These are phyloP conservation scores for Bursaphelenchus mucronatus DNA, from an alignment of 1,140 invertebrate species.

Conservation along the genomic window DNA sequence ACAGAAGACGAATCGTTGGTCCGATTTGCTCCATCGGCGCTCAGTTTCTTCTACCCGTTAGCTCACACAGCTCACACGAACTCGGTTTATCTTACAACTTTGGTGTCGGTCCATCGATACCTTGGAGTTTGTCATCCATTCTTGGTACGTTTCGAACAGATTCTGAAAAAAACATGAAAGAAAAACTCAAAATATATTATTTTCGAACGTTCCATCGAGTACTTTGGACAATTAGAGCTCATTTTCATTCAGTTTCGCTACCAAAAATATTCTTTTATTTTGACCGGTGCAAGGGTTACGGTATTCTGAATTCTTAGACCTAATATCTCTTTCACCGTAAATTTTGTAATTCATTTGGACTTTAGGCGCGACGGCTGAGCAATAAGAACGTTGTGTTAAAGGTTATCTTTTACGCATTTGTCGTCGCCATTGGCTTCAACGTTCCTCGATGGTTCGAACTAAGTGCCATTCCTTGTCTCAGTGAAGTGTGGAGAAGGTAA, in stretches of 20 bases:
- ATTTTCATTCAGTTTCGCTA: too few species aligned
- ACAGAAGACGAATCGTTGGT: conserved; percentile 4
- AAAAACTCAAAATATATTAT: not conserved
- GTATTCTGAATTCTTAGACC: not conserved
- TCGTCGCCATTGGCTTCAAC: conserved; percentile 17
- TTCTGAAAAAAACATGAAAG: conserved; percentile 11
- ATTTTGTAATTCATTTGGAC: not conserved
- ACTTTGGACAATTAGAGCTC: too few species aligned
- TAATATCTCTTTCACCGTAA: not conserved
- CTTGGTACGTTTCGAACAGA: conserved; percentile 28
- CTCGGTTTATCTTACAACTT: conserved; percentile 36
- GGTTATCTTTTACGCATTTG: not conserved
- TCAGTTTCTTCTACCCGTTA: conserved; percentile 23
- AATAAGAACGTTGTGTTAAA: conserved; percentile 6
- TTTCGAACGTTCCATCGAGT: too few species aligned
- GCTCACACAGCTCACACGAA: conserved; percentile 26
- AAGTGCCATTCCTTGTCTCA: conserved; percentile 5
- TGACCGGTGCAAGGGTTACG: too few species aligned
- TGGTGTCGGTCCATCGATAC: conserved; percentile 39
- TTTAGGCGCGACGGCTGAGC: conserved; percentile 18
- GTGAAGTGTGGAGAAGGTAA: conserved; percentile 5
- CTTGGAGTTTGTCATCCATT: conserved; percentile 40
- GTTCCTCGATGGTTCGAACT: conserved; percentile 28
- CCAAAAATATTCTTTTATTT: too few species aligned
- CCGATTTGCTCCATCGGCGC: not conserved